These are phyloP conservation scores for Catharus fuscescens DNA, from an alignment of 2,113 vertebrate species.

Conservation along the genomic window DNA sequence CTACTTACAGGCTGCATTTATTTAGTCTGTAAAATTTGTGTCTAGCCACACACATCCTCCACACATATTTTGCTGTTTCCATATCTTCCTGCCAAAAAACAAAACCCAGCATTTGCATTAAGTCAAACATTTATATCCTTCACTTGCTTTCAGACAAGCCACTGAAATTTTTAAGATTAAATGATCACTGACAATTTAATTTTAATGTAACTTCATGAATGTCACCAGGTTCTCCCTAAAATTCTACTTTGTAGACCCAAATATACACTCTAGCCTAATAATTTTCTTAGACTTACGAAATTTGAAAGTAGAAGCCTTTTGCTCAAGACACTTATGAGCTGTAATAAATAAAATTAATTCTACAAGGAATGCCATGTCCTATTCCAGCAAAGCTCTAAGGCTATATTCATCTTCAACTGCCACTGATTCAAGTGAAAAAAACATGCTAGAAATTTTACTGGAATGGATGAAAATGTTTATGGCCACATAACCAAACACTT, in stretches of 20 bases:
- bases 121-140: not conserved
- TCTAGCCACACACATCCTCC: conserved; percentile 93
- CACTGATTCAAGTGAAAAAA: not conserved
- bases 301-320: not conserved
- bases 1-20: conserved; percentile 93
- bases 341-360: not conserved
- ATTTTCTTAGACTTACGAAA: not conserved
- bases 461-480: not conserved
- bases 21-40: conserved; percentile 98
- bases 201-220: not conserved
- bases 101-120: conserved; percentile 4
- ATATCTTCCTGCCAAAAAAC: conserved; percentile 91
- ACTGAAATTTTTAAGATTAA: not conserved
- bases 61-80: conserved; percentile 98
- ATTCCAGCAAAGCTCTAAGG: not conserved
- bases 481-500: not conserved
- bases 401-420: not conserved
- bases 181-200: not conserved
- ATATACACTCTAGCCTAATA: not conserved
- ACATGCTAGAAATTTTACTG: not conserved
- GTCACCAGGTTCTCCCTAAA: not conserved
- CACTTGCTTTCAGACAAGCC: not conserved
- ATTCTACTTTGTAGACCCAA: not conserved
- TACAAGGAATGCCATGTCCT: rapidly evolving
- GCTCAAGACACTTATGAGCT: not conserved